Conservation (phyloP, 35 echinoderm and acorn worm genomes). For the Apostichopus californicus region DNA sequence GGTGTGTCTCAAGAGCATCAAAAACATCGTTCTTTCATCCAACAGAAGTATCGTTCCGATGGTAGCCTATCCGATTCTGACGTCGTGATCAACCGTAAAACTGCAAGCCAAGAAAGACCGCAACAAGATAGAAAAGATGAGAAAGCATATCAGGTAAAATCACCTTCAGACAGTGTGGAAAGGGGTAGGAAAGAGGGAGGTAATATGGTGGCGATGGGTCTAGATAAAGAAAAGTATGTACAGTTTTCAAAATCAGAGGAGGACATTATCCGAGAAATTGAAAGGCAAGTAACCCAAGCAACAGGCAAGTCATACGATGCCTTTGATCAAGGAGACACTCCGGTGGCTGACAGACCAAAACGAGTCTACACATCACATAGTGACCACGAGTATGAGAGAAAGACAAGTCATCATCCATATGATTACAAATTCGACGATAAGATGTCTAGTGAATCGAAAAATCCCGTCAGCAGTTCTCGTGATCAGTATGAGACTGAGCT, state of each 20-base stretch:
- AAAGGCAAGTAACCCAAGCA: slow-evolving; percentile 88
- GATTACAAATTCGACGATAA: not conserved
- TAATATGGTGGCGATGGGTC: not conserved
- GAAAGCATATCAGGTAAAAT: slow-evolving; percentile 29
- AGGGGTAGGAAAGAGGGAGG: slow-evolving; percentile 15
- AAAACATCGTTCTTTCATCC: slow-evolving; percentile 2
- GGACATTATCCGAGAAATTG: slow-evolving; percentile 94
- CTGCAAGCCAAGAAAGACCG: slow-evolving; percentile 16
- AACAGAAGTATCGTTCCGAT: slow-evolving; percentile 53
- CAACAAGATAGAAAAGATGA: slow-evolving; percentile 41
- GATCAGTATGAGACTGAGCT: slow-evolving; percentile 40
- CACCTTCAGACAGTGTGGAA: not conserved
- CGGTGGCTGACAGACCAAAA: slow-evolving; percentile 61
- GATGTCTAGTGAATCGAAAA: not conserved
- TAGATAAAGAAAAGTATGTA: slow-evolving; percentile 46
- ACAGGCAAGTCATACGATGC: slow-evolving; percentile 90
- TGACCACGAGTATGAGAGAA: not conserved
- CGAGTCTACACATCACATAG: not conserved
- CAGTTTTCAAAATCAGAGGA: slow-evolving; percentile 94
- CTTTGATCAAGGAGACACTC: slow-evolving; percentile 67
- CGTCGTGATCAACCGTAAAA: slow-evolving; percentile 26
- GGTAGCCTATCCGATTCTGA: slow-evolving; percentile 87
- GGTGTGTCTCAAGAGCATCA: slow-evolving; percentile 1
- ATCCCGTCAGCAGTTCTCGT: not conserved
- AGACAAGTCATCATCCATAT: not conserved